phyloP scores from a whole-genome alignment of 2,113 vertebrate species.

The Condylura cristata region DNA sequence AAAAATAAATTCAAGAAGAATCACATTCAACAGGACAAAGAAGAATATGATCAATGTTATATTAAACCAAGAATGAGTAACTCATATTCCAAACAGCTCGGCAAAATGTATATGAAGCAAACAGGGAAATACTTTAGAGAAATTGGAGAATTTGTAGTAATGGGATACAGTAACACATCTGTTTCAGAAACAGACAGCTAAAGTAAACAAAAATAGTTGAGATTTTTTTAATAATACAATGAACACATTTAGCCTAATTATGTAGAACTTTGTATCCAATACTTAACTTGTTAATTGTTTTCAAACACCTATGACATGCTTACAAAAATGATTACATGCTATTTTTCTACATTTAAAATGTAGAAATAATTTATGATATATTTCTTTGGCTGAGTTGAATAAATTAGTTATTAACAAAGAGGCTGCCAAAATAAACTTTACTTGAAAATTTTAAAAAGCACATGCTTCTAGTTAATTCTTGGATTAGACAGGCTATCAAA shows the following conservation, averaged over 20 bases:
- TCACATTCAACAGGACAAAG: not conserved
- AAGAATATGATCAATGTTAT: not conserved
- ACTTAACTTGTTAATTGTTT: not conserved
- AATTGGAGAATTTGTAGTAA: not conserved
- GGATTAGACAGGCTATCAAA: not conserved
- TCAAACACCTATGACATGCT: not conserved
- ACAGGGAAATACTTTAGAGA: not conserved
- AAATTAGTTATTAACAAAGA: not conserved
- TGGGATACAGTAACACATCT: not conserved
- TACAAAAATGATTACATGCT: not conserved
- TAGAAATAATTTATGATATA: not conserved
- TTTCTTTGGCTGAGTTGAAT: not conserved
- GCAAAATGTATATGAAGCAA: not conserved
- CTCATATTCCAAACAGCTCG: not conserved
- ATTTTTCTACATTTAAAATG: not conserved
- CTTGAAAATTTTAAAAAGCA: not conserved
- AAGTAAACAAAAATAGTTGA: not conserved
- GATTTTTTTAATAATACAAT: not conserved
- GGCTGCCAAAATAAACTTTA: not conserved
- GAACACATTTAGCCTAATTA: not conserved
- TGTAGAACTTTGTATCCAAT: not conserved
- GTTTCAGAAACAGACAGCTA: not conserved
- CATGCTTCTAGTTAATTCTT: not conserved
- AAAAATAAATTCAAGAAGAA: slow-evolving; percentile 5
- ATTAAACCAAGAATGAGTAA: not conserved